Percentiles rank a stretch among this genome's conserved stretches.
Evolutionary conservation across 2,888 invertebrate genomes (phyloP).

Genomic region (Mythimna loreyi): DNA sequence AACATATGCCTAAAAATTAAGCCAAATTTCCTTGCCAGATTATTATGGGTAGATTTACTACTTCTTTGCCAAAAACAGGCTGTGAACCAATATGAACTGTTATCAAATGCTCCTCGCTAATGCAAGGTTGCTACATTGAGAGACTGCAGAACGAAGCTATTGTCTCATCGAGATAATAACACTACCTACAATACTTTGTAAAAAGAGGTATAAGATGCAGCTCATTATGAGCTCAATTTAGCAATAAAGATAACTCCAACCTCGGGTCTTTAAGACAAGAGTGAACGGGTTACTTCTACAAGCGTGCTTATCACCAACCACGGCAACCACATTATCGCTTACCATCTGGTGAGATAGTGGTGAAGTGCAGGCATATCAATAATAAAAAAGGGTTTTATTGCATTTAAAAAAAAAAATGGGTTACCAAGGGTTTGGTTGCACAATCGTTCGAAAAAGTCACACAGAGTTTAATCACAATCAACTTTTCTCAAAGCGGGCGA

Average conservation of each 20-base stretch:
- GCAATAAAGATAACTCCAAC: constrained; percentile 13
- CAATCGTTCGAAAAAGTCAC: too few species aligned
- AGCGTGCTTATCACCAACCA: too few species aligned
- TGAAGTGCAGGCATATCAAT: too few species aligned
- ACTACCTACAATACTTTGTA: not conserved
- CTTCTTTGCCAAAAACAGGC: not conserved
- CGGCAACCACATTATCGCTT: too few species aligned
- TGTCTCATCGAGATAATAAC: not conserved
- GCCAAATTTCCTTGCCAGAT: not conserved
- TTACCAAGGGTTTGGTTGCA: not conserved
- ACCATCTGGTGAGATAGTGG: too few species aligned
- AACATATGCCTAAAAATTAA: not conserved
- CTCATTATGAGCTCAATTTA: constrained; percentile 7
- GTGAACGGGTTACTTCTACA: too few species aligned
- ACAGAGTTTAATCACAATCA: too few species aligned
- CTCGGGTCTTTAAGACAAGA: too few species aligned
- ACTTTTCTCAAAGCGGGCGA: too few species aligned
- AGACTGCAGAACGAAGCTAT: not conserved
- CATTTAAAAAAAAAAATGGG: not conserved
- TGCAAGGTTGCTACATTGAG: not conserved
- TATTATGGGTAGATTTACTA: not conserved
- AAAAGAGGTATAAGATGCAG: constrained; percentile 3
- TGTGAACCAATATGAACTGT: not conserved
- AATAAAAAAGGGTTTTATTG: not conserved
- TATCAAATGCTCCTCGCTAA: not conserved